Conservation (phyloP, 2,888 invertebrate genomes). For the Trichogramma dendrolimi region DNA sequence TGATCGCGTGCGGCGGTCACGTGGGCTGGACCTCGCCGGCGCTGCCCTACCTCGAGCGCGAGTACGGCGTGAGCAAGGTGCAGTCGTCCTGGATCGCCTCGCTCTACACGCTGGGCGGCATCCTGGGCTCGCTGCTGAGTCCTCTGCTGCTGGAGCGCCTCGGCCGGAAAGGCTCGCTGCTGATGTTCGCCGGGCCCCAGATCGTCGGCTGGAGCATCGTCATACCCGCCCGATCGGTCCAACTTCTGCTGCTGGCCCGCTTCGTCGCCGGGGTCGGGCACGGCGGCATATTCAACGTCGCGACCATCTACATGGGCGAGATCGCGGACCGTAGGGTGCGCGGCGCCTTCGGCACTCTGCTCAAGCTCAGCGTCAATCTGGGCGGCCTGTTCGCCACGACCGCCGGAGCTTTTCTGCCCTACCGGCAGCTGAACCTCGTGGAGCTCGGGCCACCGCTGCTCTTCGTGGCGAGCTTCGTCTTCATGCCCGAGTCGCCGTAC, state of each 20-base stretch:
- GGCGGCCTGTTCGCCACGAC: slow-evolving; percentile 45
- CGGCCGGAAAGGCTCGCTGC: slow-evolving; percentile 42
- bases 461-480: slow-evolving; percentile 57
- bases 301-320: slow-evolving; percentile 61
- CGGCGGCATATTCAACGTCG: slow-evolving; percentile 52
- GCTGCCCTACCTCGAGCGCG: slow-evolving; percentile 39
- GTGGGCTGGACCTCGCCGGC: slow-evolving; percentile 46
- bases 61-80: slow-evolving; percentile 37
- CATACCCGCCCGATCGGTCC: slow-evolving; percentile 35
- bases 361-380: slow-evolving; percentile 54
- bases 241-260: slow-evolving; percentile 48
- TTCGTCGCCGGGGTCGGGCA: slow-evolving; percentile 53
- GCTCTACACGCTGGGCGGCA: slow-evolving; percentile 40
- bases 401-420: slow-evolving; percentile 53
- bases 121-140: slow-evolving; percentile 39
- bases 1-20: slow-evolving; percentile 42
- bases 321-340: slow-evolving; percentile 58
- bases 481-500: slow-evolving; percentile 67
- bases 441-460: slow-evolving; percentile 58
- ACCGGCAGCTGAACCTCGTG: slow-evolving; percentile 54
- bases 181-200: slow-evolving; percentile 40
- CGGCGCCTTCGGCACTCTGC: slow-evolving; percentile 57
- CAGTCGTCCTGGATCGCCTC: slow-evolving; percentile 45
- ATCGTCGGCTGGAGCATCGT: slow-evolving; percentile 42
- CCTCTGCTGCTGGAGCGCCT: slow-evolving; percentile 39